Base-by-base conservation (phyloP, 1,140 invertebrate genomes). In the Sycobia sp. region DNA sequence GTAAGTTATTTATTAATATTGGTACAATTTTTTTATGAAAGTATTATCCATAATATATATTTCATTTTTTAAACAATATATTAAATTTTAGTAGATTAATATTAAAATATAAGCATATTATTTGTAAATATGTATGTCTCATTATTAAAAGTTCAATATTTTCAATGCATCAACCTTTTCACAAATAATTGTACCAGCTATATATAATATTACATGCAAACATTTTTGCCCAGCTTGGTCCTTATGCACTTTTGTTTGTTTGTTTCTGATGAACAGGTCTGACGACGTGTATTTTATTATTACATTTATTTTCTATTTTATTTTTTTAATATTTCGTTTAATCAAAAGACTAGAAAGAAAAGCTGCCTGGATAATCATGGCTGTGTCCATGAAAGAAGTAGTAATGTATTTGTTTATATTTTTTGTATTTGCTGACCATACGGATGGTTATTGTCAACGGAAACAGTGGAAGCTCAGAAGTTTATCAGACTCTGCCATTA, bases 341-440 rank as follows among this genome's bases (percentile, higher is more conserved):
- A 53, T 49, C 41, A 66, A 66, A 43, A 65, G 60, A 65, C 59
- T 61, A 72, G 65, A 68, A 59, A 54, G 41, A 69, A 70, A 71
- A 69, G 57, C 58, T 60, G 57, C 51, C 53, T 62, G 63, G 64
- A 70, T 71, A 67, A 71, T 63, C 68, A 77, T 76, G 72, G 67
- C 65, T 53, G 54, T 66, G 57, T 59, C 67, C 68, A 53, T 61
- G 65, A 69, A 69, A 78, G 74, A 76, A 71, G 69, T 79, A 80
- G 80, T 81, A 82, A 81, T 79, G 72, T 69, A 73, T 82, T 82
- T 82, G 79, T 82, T 82, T 82, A 80, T 81, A 80, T 81, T 81
- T 82, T 82, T 82, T 82, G 79, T 82, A 81, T 82, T 81, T 82
- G 80, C 79, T 72, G 79, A 80, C 74, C 69, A 69, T 69, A 65